Evolutionary conservation across 2,797 vertebrate genomes (phyloP).

Genomic region (Denticeps clupeoides): DNA sequence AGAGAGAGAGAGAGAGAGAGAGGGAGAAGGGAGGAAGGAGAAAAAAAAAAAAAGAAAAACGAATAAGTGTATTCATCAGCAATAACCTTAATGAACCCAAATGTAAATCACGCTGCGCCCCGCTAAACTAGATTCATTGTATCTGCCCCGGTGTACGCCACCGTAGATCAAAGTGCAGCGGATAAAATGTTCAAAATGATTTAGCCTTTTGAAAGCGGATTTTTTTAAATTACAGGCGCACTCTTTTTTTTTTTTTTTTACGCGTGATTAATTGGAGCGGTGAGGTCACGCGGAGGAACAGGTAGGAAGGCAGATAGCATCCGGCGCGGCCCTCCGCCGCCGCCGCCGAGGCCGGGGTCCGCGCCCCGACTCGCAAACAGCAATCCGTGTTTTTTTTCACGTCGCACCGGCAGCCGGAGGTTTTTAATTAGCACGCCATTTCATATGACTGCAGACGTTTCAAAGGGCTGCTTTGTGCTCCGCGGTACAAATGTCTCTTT

Average conservation of each 20-base stretch:
- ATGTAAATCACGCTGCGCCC: conserved; percentile 45
- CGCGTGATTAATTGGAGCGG: conserved; percentile 53
- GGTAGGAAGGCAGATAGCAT: conserved; percentile 59
- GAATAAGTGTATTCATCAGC: conserved; percentile 52
- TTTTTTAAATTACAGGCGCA: conserved; percentile 58
- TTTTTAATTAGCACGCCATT: conserved; percentile 86
- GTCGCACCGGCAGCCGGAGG: conserved; percentile 73
- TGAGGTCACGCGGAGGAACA: conserved; percentile 58
- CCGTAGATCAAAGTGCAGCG: conserved; percentile 60
- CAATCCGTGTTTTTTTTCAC: conserved; percentile 67
- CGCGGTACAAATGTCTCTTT: conserved; percentile 81
- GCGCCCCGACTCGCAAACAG: conserved; percentile 53
- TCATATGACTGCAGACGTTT: conserved; percentile 86
- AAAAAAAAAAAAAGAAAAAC: conserved; percentile 34
- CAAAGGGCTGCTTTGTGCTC: conserved; percentile 83
- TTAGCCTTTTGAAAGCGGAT: conserved; percentile 61
- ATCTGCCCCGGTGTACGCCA: conserved; percentile 42
- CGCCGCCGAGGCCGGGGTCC: conserved; percentile 26
- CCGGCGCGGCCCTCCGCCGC: conserved; percentile 50
- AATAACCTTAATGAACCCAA: conserved; percentile 59
- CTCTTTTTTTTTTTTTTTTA: conserved; percentile 58
- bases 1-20: conserved; percentile 4
- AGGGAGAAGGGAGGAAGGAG: too few relatives aligned
- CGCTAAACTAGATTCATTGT: conserved; percentile 55
- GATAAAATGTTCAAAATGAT: conserved; percentile 58